These are phyloP conservation scores for Aspidiotus destructor DNA, from an alignment of 2,888 invertebrate genomes.

Conservation along the genomic window DNA sequence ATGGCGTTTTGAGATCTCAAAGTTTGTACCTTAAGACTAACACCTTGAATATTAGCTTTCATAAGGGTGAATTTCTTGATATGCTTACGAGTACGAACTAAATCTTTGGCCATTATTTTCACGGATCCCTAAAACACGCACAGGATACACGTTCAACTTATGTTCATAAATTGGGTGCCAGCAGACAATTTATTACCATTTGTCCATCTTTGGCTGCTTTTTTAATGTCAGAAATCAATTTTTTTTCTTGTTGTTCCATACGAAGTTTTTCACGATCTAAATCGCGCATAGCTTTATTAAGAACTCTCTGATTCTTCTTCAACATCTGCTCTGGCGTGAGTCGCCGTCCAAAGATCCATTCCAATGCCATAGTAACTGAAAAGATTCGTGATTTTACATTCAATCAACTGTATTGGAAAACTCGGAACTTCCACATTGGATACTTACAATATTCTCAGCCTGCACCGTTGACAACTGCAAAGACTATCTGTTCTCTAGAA, in stretches of 20 bases:
- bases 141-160: background rate
- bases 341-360: slow-evolving; percentile 93
- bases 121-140: slow-evolving; percentile 80
- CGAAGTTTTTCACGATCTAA: slow-evolving; percentile 84
- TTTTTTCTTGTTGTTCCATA: slow-evolving; percentile 99
- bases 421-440: too few relatives aligned
- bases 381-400: background rate
- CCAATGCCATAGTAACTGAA: slow-evolving; percentile 46
- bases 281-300: slow-evolving; percentile 97
- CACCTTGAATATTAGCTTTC: slow-evolving; percentile 98
- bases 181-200: slow-evolving; percentile 60
- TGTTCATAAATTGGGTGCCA: background rate
- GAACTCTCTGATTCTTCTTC: slow-evolving; percentile 91
- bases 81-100: slow-evolving; percentile 89
- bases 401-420: too few relatives aligned
- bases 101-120: slow-evolving; percentile 98
- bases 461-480: too few relatives aligned
- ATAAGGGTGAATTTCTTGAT: slow-evolving; percentile 98
- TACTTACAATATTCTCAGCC: too few relatives aligned
- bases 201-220: slow-evolving; percentile 98
- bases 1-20: slow-evolving; percentile 96
- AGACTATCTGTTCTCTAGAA: too few relatives aligned
- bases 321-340: slow-evolving; percentile 97
- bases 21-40: slow-evolving; percentile 93
- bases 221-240: slow-evolving; percentile 94